These are phyloP conservation scores for Protonemura montana DNA, from an alignment of 2,888 invertebrate species.

Conservation along the genomic window DNA sequence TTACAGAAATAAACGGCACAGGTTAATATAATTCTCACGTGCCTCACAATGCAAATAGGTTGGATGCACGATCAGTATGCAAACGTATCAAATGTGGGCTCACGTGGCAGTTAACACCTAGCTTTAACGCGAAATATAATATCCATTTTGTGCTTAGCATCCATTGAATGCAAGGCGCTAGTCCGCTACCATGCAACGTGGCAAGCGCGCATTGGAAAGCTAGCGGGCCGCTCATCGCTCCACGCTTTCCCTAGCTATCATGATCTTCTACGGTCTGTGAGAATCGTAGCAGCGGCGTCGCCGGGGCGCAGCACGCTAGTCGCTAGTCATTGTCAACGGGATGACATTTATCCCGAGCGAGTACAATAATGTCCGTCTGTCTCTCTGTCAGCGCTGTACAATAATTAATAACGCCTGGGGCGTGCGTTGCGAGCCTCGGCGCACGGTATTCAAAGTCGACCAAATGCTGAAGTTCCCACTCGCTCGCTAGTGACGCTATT, in stretches of 20 bases:
- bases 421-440: not conserved
- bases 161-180: not conserved
- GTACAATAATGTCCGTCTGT: conserved; percentile 27
- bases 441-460: conserved; percentile 15
- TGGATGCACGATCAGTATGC: not conserved
- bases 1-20: too few relatives aligned
- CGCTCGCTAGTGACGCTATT: not conserved
- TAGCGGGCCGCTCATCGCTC: too few relatives aligned
- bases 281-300: not conserved
- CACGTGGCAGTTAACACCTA: not conserved
- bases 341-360: conserved; percentile 16
- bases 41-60: not conserved
- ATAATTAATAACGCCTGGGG: conserved; percentile 37
- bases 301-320: not conserved
- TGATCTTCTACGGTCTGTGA: not conserved
- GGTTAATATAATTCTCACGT: not conserved
- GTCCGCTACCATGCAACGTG: too few relatives aligned
- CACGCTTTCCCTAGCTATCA: not conserved
- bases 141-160: not conserved
- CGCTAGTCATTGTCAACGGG: conserved; percentile 18
- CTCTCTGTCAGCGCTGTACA: conserved; percentile 26
- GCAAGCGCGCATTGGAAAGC: not conserved
- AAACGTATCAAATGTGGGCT: not conserved
- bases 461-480: conserved; percentile 25
- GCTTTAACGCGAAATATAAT: not conserved